Base-by-base conservation (phyloP, 2,888 invertebrate genomes). In the Hartigia nigra region DNA sequence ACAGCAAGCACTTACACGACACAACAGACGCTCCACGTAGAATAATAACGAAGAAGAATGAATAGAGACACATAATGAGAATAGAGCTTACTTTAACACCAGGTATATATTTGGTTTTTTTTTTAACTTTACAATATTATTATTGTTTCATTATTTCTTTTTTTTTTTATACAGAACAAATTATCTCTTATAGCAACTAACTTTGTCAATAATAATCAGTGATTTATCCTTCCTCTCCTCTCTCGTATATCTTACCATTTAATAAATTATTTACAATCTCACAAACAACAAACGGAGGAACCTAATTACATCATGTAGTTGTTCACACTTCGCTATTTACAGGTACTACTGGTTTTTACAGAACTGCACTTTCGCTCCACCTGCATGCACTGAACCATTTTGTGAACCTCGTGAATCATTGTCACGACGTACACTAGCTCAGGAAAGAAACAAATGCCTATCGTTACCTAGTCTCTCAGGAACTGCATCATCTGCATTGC, bases 241-340 rank as follows among this genome's bases (percentile, higher is more conserved):
- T 82, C 82, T 84, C 84, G 85, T 86, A 87, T 88, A 84, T 87
- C 86, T 86, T 87, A 87, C 86, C 86, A 85, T 88, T 90, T 89
- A 90, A 91, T 91, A 91, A 91, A 91, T 91, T 91, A 91, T 91
- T 86, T 91, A 91, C 91, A 91, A 91, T 91, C 89, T 91, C 91
- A 90, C 91, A 91, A 91, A 91, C 91, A 91, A 90, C 91, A 91
- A 91, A 91, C 90, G 87, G 90, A 91, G 90, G 88, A 91, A 91
- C 90, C 90, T 91, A 91, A 91, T 91, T 91, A 91, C 90, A 91
- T 91, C 87, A 86, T 90, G 79, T 88, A 90, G 87, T 89, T 90
- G 88, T 89, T 89, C 87, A 89, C 89, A 88, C 88, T 90, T 90
- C 85, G 87, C 90, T 91, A 91, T 91, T 87, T 91, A 91, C 91